These are phyloP conservation scores for Scyliorhinus canicula DNA, from an alignment of 2,797 vertebrate species.

Conservation along the genomic window DNA sequence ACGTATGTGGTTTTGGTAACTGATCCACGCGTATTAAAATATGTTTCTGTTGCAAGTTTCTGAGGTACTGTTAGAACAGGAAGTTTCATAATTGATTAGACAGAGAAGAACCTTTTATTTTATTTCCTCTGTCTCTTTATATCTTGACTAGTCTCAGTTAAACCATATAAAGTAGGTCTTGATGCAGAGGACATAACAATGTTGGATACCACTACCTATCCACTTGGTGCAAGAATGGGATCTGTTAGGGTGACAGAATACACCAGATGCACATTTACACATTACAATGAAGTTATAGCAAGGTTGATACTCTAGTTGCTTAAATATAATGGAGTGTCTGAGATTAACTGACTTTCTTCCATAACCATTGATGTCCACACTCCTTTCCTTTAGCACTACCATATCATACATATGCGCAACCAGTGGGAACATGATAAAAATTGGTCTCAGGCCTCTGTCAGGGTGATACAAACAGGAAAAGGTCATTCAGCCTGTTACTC, in stretches of 20 bases:
- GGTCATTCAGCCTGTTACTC: not conserved
- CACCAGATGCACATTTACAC: not conserved
- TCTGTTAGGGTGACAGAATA: not conserved
- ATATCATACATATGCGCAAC: not conserved
- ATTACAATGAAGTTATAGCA: not conserved
- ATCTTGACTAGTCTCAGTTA: not conserved
- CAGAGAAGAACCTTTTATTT: not conserved
- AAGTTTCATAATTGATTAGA: not conserved
- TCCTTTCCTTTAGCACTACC: not conserved
- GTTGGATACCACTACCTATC: not conserved
- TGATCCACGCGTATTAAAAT: not conserved
- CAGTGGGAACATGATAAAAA: not conserved
- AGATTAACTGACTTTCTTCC: not conserved
- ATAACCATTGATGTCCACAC: not conserved
- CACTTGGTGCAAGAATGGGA: not conserved
- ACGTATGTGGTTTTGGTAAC: not conserved
- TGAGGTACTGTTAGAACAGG: not conserved
- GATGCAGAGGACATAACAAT: not conserved
- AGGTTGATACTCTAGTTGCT: not conserved
- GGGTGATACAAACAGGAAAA: not conserved
- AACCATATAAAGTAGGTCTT: not conserved
- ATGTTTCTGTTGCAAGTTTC: not conserved
- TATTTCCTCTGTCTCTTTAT: not conserved
- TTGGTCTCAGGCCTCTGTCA: not conserved
- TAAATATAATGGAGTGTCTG: not conserved